These are phyloP conservation scores for Ceyx margarethae DNA, from an alignment of 2,113 vertebrate genomes.

Conservation along the genomic window DNA sequence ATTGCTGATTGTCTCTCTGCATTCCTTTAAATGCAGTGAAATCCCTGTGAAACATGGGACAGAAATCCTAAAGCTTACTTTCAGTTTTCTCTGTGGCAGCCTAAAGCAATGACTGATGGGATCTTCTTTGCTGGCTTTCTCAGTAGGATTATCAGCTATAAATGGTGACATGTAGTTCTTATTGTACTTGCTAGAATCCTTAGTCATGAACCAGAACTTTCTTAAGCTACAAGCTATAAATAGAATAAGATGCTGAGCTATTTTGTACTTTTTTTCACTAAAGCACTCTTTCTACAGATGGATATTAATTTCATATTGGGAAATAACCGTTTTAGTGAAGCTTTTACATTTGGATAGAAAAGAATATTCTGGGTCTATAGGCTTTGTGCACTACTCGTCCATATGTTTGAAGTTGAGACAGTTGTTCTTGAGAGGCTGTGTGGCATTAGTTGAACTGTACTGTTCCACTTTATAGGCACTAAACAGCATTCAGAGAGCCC, in stretches of 20 bases:
- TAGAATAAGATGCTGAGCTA: not conserved
- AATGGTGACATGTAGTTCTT: constrained; percentile 11
- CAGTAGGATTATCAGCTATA: constrained; percentile 39
- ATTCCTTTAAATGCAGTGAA: constrained; percentile 19
- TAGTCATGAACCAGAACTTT: constrained; percentile 27
- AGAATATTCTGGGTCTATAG: not conserved
- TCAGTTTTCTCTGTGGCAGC: not conserved
- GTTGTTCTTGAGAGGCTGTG: not conserved
- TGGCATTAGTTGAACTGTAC: not conserved
- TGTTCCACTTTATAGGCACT: constrained; percentile 44
- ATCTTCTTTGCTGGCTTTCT: constrained; percentile 40
- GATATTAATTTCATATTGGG: not conserved
- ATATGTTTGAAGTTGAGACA: not conserved
- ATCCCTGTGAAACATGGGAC: constrained; percentile 2
- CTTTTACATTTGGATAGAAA: not conserved
- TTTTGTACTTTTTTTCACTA: not conserved
- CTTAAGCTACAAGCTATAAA: constrained; percentile 27
- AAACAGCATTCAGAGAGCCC: constrained; percentile 34
- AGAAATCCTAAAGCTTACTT: constrained; percentile 39
- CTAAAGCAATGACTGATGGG: constrained; percentile 45
- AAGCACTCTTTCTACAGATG: not conserved
- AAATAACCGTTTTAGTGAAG: constrained; percentile 4
- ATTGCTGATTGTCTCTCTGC: constrained; percentile 20
- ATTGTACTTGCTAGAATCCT: constrained; percentile 17
- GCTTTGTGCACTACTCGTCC: not conserved